Evolutionary conservation across 2,888 invertebrate genomes (phyloP).

Genomic region (Andrena trimmerana): DNA sequence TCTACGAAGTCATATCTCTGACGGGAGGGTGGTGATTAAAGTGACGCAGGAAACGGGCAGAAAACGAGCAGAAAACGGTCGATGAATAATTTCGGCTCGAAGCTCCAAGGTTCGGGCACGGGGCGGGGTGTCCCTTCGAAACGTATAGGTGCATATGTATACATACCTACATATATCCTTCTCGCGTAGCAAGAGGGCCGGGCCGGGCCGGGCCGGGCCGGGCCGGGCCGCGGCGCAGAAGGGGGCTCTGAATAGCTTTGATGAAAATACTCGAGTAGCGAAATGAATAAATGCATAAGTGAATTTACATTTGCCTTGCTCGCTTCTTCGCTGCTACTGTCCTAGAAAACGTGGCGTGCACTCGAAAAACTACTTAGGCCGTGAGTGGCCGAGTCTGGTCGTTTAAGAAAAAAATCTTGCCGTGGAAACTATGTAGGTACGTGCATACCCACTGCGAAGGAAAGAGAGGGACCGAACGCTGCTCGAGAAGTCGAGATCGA

Average conservation of each 20-base stretch:
- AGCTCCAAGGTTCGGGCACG: conserved; percentile 9
- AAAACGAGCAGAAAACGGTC: conserved; percentile 35
- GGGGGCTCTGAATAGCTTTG: conserved; percentile 59
- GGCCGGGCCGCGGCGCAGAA: conserved; percentile 1
- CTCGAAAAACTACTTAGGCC: background rate
- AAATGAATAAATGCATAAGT: conserved; percentile 76
- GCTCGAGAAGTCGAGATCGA: background rate
- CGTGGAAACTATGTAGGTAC: too few relatives aligned
- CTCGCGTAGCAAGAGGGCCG: conserved; percentile 17
- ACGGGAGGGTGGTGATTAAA: conserved; percentile 5
- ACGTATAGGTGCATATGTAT: conserved; percentile 25
- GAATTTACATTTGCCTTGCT: conserved; percentile 71
- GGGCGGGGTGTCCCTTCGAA: conserved; percentile 37
- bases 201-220: too few relatives aligned
- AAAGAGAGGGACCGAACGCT: background rate
- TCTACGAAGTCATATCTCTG: background rate
- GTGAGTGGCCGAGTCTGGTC: background rate
- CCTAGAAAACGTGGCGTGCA: background rate
- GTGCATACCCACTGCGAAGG: too few relatives aligned
- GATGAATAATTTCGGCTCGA: conserved; percentile 54
- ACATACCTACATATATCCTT: background rate
- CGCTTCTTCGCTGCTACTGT: conserved; percentile 9
- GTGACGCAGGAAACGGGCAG: conserved; percentile 24
- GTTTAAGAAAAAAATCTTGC: conserved; percentile 35
- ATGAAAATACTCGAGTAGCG: conserved; percentile 67